Evolutionary conservation across 2,888 invertebrate species (phyloP), one percentile per base, ranked within the genome.

Genomic region (Melolontha melolontha): DNA sequence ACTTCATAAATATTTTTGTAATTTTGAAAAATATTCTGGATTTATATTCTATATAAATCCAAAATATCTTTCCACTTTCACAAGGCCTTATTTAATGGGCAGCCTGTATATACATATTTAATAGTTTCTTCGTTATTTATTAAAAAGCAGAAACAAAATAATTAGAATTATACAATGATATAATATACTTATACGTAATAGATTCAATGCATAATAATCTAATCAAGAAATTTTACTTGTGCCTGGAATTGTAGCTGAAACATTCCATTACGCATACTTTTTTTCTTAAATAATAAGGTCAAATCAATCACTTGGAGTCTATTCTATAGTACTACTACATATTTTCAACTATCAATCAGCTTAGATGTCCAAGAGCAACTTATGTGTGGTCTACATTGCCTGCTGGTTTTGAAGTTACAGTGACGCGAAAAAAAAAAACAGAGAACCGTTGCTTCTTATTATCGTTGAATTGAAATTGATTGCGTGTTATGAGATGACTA

Each of bases 381-480:
- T 54, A 34, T 29, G 34, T 52, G 34, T 34, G 29, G 14, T 52
- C 52, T 34, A 29, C n/a, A 40, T 52, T 14, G n/a, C 17, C 12
- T 54, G 54, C 16, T 34, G 39, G 14, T 44, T 16, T 54, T 16
- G 54, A 54, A 54, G 10, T n/a, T 22, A n/a, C 12, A 2, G 12
- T 27, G 27, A 39, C 7, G 27, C 22, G 4, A 34, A n/a, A 52
- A 29, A 16, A 39, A 40, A 54, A 54, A 40, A 11, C 22, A 10
- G 11, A 10, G 39, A 54, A 34, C 54, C 54, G 54, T 54, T 54
- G 39, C 39, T 54, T 54, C 54, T 54, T 34, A 54, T 54, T 54
- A 54, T 40, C 40, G 12, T 51, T 14, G 54, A 54, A 54, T 54
- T 40, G 39, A 54, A 14, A 12, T 40, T 12, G 34, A 39, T 40